These are phyloP conservation scores for Chymomyza costata DNA, from an alignment of 1,140 invertebrate species.

Conservation along the genomic window DNA sequence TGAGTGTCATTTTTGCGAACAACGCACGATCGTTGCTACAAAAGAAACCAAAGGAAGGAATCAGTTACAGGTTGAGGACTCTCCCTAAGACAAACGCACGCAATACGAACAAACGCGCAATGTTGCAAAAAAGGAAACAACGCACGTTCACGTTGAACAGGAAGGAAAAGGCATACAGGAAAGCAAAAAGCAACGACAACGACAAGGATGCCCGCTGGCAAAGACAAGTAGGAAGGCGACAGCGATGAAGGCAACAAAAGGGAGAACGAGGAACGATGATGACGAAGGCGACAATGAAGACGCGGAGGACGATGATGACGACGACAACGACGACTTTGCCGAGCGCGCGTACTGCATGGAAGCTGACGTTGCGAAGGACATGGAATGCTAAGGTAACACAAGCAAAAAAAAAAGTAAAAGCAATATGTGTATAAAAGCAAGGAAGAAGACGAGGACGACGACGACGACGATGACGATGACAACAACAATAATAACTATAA, in stretches of 20 bases:
- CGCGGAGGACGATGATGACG: constrained; percentile 10
- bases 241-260: constrained; percentile 47
- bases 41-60: constrained; percentile 8
- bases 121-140: constrained; percentile 47
- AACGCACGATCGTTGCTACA: too few species aligned
- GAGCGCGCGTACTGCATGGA: constrained; percentile 31
- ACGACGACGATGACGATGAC: too few species aligned
- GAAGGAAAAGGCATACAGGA: too few species aligned
- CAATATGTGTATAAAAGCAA: too few species aligned
- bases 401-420: too few species aligned
- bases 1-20: too few species aligned
- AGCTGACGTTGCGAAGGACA: constrained; percentile 1
- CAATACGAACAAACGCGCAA: constrained; percentile 33
- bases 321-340: constrained; percentile 8
- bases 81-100: constrained; percentile 40
- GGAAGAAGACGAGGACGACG: constrained; percentile 46
- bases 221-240: constrained; percentile 52
- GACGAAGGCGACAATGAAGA: constrained; percentile 2
- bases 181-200: constrained; percentile 58
- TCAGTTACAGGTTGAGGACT: constrained; percentile 19
- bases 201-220: too few species aligned
- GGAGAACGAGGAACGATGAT: constrained; percentile 19
- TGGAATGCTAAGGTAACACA: too few species aligned
- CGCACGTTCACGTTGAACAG: constrained; percentile 62
- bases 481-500: constrained; percentile 47